Evolutionary conservation across 2,888 invertebrate species (phyloP).

Genomic region (Clepsis dumicolana): DNA sequence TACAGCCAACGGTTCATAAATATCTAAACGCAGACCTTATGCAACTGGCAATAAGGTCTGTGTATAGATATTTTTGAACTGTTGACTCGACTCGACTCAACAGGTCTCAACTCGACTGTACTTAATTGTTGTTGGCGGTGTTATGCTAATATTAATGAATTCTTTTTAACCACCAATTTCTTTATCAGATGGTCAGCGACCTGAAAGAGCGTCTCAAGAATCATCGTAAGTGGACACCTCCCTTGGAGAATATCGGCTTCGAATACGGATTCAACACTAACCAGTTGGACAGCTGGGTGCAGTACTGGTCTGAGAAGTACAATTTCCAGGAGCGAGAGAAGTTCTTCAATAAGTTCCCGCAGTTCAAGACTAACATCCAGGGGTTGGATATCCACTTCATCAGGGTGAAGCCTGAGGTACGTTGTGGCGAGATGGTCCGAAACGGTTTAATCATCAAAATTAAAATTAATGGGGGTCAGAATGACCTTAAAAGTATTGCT

Average conservation of each 20-base stretch:
- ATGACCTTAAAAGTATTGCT: too few relatives aligned
- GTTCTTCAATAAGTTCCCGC: constrained; percentile 88
- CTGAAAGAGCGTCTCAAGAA: constrained; percentile 44
- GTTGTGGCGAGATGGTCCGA: too few relatives aligned
- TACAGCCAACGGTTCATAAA: too few relatives aligned
- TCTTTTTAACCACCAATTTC: neutral
- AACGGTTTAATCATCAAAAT: too few relatives aligned
- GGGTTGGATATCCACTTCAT: constrained; percentile 90
- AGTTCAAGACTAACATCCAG: constrained; percentile 90
- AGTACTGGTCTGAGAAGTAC: constrained; percentile 90
- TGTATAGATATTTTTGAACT: too few relatives aligned
- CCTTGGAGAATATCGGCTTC: constrained; percentile 88
- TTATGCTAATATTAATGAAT: neutral
- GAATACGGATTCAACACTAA: constrained; percentile 91
- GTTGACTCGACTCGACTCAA: too few relatives aligned
- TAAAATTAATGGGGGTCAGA: too few relatives aligned
- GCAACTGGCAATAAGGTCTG: too few relatives aligned
- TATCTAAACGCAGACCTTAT: too few relatives aligned
- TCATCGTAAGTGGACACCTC: constrained; percentile 58
- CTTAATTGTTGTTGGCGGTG: too few relatives aligned
- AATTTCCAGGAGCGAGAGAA: constrained; percentile 84
- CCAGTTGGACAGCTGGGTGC: constrained; percentile 85
- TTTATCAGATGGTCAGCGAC: constrained; percentile 46
- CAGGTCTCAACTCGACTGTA: too few relatives aligned
- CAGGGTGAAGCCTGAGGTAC: constrained; percentile 82